phyloP scores from a whole-genome alignment of 2,113 vertebrate species.

The Climacteris rufus region DNA sequence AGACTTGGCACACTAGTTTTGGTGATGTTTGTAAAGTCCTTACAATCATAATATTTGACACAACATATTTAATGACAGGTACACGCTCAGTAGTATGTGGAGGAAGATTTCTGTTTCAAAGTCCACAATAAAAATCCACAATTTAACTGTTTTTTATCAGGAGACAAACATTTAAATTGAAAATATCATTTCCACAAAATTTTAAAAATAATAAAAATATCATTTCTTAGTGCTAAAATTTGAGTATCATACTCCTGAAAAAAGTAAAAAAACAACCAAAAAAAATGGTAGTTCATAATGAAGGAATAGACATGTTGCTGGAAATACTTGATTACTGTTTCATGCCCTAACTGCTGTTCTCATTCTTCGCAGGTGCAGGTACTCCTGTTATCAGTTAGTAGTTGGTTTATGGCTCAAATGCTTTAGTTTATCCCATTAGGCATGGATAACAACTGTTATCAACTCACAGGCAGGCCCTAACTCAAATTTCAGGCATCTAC shows the following conservation, averaged over 20 bases:
- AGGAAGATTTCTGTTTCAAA: not conserved
- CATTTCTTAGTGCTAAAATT: not conserved
- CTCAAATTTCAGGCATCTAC: not conserved
- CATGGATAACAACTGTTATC: not conserved
- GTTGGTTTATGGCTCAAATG: not conserved
- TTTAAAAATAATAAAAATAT: not conserved
- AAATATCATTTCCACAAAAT: not conserved
- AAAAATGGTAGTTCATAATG: accelerated
- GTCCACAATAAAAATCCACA: not conserved
- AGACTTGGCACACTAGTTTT: not conserved
- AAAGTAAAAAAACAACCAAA: not conserved
- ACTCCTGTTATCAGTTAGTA: not conserved
- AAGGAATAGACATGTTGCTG: not conserved
- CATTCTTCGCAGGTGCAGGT: not conserved
- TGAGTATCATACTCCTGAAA: not conserved
- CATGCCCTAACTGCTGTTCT: not conserved
- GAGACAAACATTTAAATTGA: not conserved
- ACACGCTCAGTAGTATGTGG: not conserved
- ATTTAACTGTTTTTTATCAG: not conserved
- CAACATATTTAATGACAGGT: not conserved
- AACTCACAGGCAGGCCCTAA: not conserved
- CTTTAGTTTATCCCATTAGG: conserved; percentile 1
- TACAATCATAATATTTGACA: not conserved
- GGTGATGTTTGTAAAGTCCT: not conserved
- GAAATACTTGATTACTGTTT: not conserved